phyloP scores from a whole-genome alignment of 1,140 invertebrate genomes.

The Bombus fervidus region DNA sequence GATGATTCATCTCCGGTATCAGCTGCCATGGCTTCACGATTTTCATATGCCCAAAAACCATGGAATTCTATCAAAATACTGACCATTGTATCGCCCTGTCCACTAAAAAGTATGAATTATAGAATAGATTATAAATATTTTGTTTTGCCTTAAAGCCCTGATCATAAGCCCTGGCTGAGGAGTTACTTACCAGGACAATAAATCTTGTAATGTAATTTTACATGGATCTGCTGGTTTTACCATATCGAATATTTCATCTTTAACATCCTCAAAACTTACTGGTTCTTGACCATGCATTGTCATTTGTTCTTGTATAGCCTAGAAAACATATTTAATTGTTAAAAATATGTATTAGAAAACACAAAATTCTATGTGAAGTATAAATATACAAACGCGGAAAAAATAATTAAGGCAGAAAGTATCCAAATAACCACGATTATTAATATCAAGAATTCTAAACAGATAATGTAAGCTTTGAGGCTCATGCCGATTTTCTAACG shows the following conservation, averaged over 20 bases:
- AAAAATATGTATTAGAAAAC: constrained; percentile 26
- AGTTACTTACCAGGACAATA: constrained; percentile 84
- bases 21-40: constrained; percentile 90
- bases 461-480: constrained; percentile 96
- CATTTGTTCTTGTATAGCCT: constrained; percentile 96
- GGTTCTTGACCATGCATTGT: constrained; percentile 91
- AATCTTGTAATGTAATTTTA: constrained; percentile 94
- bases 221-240: constrained; percentile 93
- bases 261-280: constrained; percentile 96
- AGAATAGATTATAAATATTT: background rate
- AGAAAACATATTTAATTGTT: constrained; percentile 42
- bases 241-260: constrained; percentile 99
- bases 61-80: constrained; percentile 97
- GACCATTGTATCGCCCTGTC: constrained; percentile 96
- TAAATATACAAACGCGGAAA: constrained; percentile 87
- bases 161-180: background rate
- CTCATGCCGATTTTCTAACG: constrained; percentile 95
- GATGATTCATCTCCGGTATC: constrained; percentile 83
- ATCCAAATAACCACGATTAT: constrained; percentile 93
- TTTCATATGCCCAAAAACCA: constrained; percentile 98
- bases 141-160: background rate
- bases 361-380: constrained; percentile 24
- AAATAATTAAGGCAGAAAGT: constrained; percentile 96
- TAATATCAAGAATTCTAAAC: constrained; percentile 95
- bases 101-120: constrained; percentile 83